These are phyloP conservation scores for Volucella zonaria DNA, from an alignment of 2,888 invertebrate species.

Conservation along the genomic window DNA sequence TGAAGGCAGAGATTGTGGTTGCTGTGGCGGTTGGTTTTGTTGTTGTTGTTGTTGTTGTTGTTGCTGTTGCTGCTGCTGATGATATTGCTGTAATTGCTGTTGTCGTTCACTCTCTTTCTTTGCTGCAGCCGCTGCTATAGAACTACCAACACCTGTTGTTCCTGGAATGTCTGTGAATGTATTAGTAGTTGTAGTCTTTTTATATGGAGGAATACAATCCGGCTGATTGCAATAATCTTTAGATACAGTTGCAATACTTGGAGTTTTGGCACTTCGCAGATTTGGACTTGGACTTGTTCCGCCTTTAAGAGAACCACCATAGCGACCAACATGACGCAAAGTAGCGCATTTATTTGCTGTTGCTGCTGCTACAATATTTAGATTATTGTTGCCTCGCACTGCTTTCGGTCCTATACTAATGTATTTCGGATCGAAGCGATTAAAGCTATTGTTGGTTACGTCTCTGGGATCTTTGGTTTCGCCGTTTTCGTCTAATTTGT, in stretches of 20 bases:
- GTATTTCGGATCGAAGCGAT: constrained; percentile 83
- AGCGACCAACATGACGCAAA: constrained; percentile 82
- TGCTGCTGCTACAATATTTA: constrained; percentile 79
- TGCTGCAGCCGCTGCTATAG: constrained; percentile 77
- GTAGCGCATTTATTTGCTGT: constrained; percentile 82
- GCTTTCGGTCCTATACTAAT: constrained; percentile 83
- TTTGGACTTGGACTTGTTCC: constrained; percentile 82
- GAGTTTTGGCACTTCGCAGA: constrained; percentile 82
- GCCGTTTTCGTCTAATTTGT: constrained; percentile 75
- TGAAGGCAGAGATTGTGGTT: constrained; percentile 79
- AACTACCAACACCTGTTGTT: constrained; percentile 82
- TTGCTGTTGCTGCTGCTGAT: constrained; percentile 76
- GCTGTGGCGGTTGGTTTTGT: constrained; percentile 60
- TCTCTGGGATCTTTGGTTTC: constrained; percentile 82
- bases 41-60: constrained; percentile 77
- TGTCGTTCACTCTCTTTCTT: constrained; percentile 77
- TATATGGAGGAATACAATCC: constrained; percentile 80
- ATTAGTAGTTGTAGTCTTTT: constrained; percentile 79
- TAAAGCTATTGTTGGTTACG: constrained; percentile 82
- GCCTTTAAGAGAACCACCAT: constrained; percentile 81
- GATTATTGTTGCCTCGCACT: constrained; percentile 80
- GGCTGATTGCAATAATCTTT: constrained; percentile 82
- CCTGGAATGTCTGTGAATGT: constrained; percentile 82
- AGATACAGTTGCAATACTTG: constrained; percentile 82
- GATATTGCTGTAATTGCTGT: constrained; percentile 73